A percentile compares a stretch with the other conserved stretches of the same genome.
phyloP scores from a whole-genome alignment of 2,888 invertebrate species.

The Neoascia interrupta region DNA sequence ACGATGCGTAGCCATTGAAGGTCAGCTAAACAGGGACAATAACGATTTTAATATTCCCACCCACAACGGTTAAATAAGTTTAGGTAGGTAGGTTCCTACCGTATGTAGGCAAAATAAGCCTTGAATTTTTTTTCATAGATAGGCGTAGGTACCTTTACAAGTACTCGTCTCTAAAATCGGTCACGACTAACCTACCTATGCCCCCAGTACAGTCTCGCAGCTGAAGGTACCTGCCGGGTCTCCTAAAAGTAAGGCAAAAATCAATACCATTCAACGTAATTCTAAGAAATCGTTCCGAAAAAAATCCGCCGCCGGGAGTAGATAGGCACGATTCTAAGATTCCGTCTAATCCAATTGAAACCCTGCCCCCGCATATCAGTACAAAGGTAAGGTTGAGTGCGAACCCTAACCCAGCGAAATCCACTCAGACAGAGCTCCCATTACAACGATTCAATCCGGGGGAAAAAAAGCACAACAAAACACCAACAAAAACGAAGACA shows the following conservation, averaged over 20 bases:
- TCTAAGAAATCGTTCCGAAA: too few relatives aligned
- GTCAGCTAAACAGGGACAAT: slow-evolving; percentile 18
- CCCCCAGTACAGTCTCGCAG: neutral
- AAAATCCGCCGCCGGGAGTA: too few relatives aligned
- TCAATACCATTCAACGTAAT: slow-evolving; percentile 16
- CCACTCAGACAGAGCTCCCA: slow-evolving; percentile 33
- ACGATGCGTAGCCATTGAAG: slow-evolving; percentile 15
- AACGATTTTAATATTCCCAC: too few relatives aligned
- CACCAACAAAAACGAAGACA: slow-evolving; percentile 4
- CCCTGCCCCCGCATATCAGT: neutral
- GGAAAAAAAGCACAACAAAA: neutral
- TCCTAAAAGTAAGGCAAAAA: neutral
- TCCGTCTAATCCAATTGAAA: slow-evolving; percentile 42
- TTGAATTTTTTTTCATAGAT: too few relatives aligned
- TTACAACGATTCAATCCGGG: slow-evolving; percentile 18
- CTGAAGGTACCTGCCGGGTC: neutral
- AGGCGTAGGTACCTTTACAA: too few relatives aligned
- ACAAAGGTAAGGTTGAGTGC: too few relatives aligned
- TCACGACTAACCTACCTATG: neutral
- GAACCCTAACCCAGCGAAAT: neutral
- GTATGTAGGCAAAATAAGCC: too few relatives aligned
- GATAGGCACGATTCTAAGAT: too few relatives aligned
- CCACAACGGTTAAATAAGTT: too few relatives aligned
- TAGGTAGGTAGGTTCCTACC: too few relatives aligned
- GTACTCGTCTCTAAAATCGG: slow-evolving; percentile 12